Percentiles rank a stretch among this genome's conserved stretches.
phyloP scores from a whole-genome alignment of 2,113 vertebrate species.

The Vicugna pacos region DNA sequence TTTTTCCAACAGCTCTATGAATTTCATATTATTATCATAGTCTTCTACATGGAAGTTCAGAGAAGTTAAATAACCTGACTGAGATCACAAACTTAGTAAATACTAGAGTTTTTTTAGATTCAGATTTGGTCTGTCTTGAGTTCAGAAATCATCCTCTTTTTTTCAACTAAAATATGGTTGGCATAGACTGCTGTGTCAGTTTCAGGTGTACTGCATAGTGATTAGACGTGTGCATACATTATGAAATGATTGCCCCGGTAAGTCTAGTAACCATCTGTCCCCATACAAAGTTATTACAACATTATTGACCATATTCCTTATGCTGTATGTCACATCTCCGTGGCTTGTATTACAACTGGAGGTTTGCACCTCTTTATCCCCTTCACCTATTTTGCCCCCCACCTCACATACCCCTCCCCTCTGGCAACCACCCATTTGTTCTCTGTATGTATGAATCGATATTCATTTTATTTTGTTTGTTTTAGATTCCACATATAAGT shows the following conservation, averaged over 20 bases:
- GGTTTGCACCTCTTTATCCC: background rate
- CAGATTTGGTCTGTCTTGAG: background rate
- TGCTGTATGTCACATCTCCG: background rate
- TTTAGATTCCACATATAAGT: background rate
- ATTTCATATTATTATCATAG: background rate
- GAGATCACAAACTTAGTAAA: conserved; percentile 17
- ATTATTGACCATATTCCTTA: background rate
- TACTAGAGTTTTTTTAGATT: conserved; percentile 10
- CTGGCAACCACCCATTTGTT: background rate
- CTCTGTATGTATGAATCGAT: background rate
- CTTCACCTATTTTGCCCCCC: background rate
- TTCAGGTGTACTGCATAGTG: background rate
- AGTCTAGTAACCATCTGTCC: background rate
- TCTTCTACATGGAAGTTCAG: conserved; percentile 21
- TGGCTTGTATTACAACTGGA: background rate
- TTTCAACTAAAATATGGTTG: background rate
- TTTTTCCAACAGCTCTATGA: background rate
- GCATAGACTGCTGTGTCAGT: background rate
- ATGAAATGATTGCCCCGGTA: background rate
- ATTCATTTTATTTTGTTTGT: background rate
- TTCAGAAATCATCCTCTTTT: background rate
- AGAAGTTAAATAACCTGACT: background rate
- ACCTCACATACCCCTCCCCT: background rate
- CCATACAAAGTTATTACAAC: background rate
- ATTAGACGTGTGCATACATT: background rate